Percentiles rank a stretch among this genome's conserved stretches.
Conservation (phyloP, 2,113 vertebrate genomes). For the Scatophagus argus region DNA sequence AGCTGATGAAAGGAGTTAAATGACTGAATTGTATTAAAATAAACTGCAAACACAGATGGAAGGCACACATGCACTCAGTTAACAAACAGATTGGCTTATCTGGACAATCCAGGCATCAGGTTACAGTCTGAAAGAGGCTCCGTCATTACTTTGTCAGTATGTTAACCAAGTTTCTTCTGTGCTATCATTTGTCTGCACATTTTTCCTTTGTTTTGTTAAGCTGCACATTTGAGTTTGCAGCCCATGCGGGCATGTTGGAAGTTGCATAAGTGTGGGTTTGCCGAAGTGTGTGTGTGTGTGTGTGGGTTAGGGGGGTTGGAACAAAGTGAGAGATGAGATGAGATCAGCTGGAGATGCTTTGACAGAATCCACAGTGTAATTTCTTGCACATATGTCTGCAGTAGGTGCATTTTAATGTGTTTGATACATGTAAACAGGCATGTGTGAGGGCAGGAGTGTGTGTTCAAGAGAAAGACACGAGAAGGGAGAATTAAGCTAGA, state of each 20-base stretch:
- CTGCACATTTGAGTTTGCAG: background rate
- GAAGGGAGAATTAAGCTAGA: constrained; percentile 3
- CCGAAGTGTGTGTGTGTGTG: constrained; percentile 14
- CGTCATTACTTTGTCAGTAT: background rate
- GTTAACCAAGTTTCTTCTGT: constrained; percentile 16
- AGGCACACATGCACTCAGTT: constrained; percentile 11
- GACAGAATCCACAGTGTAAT: background rate
- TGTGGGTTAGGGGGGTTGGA: background rate
- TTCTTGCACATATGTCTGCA: constrained; percentile 28
- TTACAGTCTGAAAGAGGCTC: constrained; percentile 23
- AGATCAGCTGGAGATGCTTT: constrained; percentile 38
- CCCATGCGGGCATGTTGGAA: background rate
- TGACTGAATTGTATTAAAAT: constrained; percentile 50
- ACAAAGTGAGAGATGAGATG: background rate
- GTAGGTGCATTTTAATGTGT: background rate
- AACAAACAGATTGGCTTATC: constrained; percentile 37
- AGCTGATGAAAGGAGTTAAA: constrained; percentile 43
- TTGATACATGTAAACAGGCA: background rate
- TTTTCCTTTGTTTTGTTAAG: background rate
- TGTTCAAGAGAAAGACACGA: constrained; percentile 12
- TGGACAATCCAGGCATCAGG: constrained; percentile 19
- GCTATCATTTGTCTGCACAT: background rate
- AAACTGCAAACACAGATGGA: constrained; percentile 64
- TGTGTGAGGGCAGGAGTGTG: constrained; percentile 1
- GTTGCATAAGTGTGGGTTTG: constrained; percentile 30